Conservation (phyloP, 2,888 invertebrate species). For the Sylvicola fuscatus region DNA sequence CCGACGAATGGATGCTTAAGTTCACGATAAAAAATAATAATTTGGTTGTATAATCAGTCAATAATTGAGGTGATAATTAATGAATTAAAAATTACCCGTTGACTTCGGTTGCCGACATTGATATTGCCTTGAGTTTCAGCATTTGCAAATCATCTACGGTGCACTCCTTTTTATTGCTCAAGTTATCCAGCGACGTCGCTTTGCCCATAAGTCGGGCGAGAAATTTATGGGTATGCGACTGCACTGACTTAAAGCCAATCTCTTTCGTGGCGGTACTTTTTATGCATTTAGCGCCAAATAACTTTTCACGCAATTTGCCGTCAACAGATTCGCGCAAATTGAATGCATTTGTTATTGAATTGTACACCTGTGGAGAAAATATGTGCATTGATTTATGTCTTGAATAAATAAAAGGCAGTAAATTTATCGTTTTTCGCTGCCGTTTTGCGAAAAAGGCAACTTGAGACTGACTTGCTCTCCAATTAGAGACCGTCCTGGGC, state of each 20-base stretch:
- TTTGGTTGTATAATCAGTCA: neutral
- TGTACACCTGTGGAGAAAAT: conserved; percentile 19
- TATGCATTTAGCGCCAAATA: conserved; percentile 20
- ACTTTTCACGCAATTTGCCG: conserved; percentile 26
- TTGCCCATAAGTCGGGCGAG: conserved; percentile 27
- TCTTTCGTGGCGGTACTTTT: conserved; percentile 6
- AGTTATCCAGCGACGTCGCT: conserved; percentile 29
- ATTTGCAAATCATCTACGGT: neutral
- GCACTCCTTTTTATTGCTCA: conserved; percentile 10
- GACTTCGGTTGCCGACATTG: no score
- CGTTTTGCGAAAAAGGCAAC: no score
- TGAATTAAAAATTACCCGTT: no score
- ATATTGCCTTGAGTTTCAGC: no score
- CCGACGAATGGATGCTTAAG: neutral
- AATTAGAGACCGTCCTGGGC: conserved; percentile 28
- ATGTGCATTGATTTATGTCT: no score
- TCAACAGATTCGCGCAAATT: conserved; percentile 21
- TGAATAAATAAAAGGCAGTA: no score
- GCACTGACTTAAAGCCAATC: conserved; percentile 8
- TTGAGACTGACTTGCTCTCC: conserved; percentile 31
- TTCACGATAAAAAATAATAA: neutral
- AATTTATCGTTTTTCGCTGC: no score
- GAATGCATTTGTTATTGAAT: conserved; percentile 28
- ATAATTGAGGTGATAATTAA: no score
- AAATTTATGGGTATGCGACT: conserved; percentile 27